Evolutionary conservation across 2,113 vertebrate species (phyloP), one percentile per base, ranked within the genome.

Genomic region (Ptilonorhynchus violaceus): DNA sequence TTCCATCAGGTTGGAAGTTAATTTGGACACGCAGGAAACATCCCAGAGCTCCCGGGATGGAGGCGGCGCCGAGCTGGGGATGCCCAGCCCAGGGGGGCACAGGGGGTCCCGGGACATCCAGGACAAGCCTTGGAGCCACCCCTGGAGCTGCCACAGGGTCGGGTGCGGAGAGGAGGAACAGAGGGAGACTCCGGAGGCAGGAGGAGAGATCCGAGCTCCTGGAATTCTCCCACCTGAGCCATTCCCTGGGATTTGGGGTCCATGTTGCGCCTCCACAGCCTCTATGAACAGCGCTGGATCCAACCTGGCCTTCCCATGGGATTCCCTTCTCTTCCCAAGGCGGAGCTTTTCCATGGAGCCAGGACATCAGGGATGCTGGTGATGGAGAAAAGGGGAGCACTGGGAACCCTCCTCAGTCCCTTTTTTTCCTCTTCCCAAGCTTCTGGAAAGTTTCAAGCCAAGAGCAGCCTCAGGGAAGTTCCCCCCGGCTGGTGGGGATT

Each of bases 101-200:
- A 7, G 46, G 10, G 3, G 7, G 3, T 19, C 28, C 11, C 25
- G 0, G 14, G 1, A 28, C 1, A 0, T 0, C 2, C 46, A 46
- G 83, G 56, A 74, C 25, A 41, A 75, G 39, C 8, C 20, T 3
- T 0, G 14, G 18, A 22, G 55, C 24, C n/a, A 0, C 23, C 6
- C 44, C 10, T 1, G 66, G 75, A 42, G 55, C 14, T 15, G 53
- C 1, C 5, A 1, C 44, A 1, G 88, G 50, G 7, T 10, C 2
- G 8, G 39, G 13, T 1, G 13, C 0, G 3, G 8, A 9, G 60
- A 15, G 37, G 44, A 78, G 55, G 62, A 41, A 31, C 55, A 10
- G 44, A 58, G 62, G 27, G 15, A 52, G 75, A 37, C 30, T 44
- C 59, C 2, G 28, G 62, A 31, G 55, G 42, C 27, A 15, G 49